Base-by-base conservation (phyloP, 2,888 invertebrate genomes). In the Eupithecia exiguata region DNA sequence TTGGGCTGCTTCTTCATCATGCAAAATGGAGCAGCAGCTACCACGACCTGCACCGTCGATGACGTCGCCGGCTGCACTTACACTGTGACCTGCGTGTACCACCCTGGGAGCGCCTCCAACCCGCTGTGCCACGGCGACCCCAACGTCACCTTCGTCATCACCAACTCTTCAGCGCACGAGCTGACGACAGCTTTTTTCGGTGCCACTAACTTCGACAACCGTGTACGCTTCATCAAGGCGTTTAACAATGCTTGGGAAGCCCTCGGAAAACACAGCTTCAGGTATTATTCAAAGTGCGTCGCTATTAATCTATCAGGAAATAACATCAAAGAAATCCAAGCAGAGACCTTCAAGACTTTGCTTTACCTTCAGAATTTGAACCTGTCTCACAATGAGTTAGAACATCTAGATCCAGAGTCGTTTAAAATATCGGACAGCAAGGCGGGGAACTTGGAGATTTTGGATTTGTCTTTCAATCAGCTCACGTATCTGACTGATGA, bases 121-220 rank as follows among this genome's bases (percentile, higher is more conserved):
- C 86, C 87, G 0, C 74, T 62, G 10, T 93, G 92, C 74, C 79
- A 82, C 1, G 69, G 53, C 1, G 83, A 86, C 0, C 83, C 87
- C 0, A 82, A 88, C 66, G 88, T 92, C 49, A 87, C 80, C 5
- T 91, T 92, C 72, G 66, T 85, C 70, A 85, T 93, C 6, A 79
- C 75, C 0, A 76, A 82, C 12, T 88, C 91, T 0, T 70, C n/a
- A 0, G 10, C 73, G 1, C 78, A 80, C 0, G 76, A 74, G 0
- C 78, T 93, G 0, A 86, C 84, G 0, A 74, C 86, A 0, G 84
- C 85, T 0, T 92, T 88, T 79, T 94, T 94, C 67, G 86, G 89
- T 4, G 73, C 90, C 5, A 94, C 93, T 0, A 93, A 93, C 77
- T 94, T 93, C 30, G 93, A 93, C 74, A 80, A 84, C 1, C 83